phyloP scores from a whole-genome alignment of 2,797 vertebrate species.

The Threskiornis aethiopicus region DNA sequence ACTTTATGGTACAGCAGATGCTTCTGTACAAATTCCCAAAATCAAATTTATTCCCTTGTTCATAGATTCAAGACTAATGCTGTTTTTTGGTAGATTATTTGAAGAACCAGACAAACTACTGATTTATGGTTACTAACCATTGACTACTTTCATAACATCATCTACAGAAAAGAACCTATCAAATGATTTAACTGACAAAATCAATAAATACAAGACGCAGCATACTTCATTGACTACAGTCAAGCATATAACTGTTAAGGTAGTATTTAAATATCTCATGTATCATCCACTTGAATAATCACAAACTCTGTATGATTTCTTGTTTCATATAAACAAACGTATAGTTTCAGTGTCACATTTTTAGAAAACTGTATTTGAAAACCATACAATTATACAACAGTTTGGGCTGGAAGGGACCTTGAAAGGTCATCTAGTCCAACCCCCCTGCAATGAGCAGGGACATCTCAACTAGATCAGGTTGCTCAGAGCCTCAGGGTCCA shows the following conservation, averaged over 20 bases:
- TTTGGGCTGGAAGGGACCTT: background rate
- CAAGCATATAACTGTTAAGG: conserved; percentile 60
- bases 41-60: background rate
- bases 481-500: background rate
- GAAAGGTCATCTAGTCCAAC: background rate
- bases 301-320: background rate
- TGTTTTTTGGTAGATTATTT: background rate
- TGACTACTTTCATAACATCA: conserved; percentile 7
- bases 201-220: conserved; percentile 29
- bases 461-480: background rate
- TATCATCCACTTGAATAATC: background rate
- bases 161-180: conserved; percentile 9
- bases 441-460: no score
- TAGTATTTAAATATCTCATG: conserved; percentile 47
- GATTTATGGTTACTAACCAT: conserved; percentile 46
- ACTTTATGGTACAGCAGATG: background rate
- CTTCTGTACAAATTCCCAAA: background rate
- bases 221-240: conserved; percentile 32
- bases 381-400: background rate
- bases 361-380: background rate
- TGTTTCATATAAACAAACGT: background rate
- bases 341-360: background rate
- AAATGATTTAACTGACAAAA: conserved; percentile 32
- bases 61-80: background rate
- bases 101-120: conserved; percentile 7